Percentiles rank a stretch among this genome's conserved stretches.
These are phyloP conservation scores for Poeciliopsis occidentalis DNA, from an alignment of 2,113 vertebrate species.

Conservation along the genomic window DNA sequence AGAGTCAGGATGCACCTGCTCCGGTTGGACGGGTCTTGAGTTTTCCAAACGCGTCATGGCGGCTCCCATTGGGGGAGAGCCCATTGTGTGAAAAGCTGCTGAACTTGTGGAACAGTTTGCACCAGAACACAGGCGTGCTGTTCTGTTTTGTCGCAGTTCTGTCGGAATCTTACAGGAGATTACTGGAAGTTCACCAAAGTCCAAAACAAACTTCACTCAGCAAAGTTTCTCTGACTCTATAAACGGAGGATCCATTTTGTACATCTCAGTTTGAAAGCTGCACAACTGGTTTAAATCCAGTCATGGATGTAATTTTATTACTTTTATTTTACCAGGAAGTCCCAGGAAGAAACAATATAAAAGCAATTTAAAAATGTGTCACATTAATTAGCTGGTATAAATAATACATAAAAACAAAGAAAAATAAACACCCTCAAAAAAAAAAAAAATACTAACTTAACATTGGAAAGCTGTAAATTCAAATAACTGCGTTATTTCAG, in stretches of 20 bases:
- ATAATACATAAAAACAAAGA: too few species aligned
- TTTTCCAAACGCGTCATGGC: conserved; percentile 20
- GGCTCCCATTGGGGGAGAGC: conserved; percentile 13
- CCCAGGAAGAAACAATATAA: not conserved
- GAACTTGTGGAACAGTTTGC: conserved; percentile 50
- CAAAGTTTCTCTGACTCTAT: not conserved
- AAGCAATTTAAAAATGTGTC: not conserved
- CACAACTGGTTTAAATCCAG: not conserved
- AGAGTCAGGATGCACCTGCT: conserved; percentile 75
- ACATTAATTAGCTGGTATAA: too few species aligned
- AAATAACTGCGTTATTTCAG: too few species aligned
- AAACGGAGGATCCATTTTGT: not conserved
- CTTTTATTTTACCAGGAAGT: too few species aligned
- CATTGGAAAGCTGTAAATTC: too few species aligned
- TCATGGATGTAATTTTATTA: not conserved
- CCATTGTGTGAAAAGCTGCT: conserved; percentile 51
- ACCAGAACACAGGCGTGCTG: conserved; percentile 10
- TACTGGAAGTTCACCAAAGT: not conserved
- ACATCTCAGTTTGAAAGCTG: not conserved
- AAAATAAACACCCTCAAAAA: too few species aligned
- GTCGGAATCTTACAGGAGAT: not conserved
- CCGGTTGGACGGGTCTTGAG: conserved; percentile 32
- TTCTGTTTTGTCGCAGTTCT: conserved; percentile 15
- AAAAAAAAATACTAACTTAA: too few species aligned
- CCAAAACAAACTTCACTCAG: too few species aligned